Base-by-base conservation (phyloP, 2,888 invertebrate genomes). In the Apotomis betuletana region DNA sequence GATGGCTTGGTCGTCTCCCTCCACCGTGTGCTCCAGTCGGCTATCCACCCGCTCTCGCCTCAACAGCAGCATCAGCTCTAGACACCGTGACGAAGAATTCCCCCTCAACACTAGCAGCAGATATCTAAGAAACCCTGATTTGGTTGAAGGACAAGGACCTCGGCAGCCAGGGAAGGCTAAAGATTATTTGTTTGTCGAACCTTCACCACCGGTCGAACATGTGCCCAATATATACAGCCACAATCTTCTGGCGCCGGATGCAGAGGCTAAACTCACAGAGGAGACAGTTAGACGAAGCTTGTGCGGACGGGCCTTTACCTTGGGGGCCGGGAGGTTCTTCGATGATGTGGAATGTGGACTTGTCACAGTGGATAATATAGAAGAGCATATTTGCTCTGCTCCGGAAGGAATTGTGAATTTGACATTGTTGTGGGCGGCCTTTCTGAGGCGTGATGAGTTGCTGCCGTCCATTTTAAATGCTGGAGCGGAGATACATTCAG, bases 201-300 rank as follows among this genome's bases (percentile, higher is more conserved):
- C 96, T 10, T 96, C 96, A 4, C 96, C 96, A 12, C 96, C 96
- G 2, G 96, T 96, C 58, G 97, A 97, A 88, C 96, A 96, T 90
- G 96, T 96, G 3, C 96, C 96, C 63, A 96, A 96, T 79, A 95
- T 96, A 91, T 96, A 96, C 86, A 96, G 96, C 83, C 96, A 96
- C 75, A 96, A 96, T 80, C 94, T 96, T 76, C 94, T 95, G 13
- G 94, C 95, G 51, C 94, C 95, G 57, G 95, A 96, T 78, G 93
- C 95, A 58, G 95, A 95, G 79, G 96, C 96, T 74, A 95, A 95
- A 81, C 92, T 96, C 76, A 96, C 96, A 71, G 94, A 95, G 83
- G 97, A 97, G 74, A 94, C 95, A 46, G 94, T 97, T 38, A 94
- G 95, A 80, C 94, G 94, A 82, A 95, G 95, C 74, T 87, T 97